phyloP scores from a whole-genome alignment of 2,113 vertebrate genomes.

The Neolamprologus falcicula region DNA sequence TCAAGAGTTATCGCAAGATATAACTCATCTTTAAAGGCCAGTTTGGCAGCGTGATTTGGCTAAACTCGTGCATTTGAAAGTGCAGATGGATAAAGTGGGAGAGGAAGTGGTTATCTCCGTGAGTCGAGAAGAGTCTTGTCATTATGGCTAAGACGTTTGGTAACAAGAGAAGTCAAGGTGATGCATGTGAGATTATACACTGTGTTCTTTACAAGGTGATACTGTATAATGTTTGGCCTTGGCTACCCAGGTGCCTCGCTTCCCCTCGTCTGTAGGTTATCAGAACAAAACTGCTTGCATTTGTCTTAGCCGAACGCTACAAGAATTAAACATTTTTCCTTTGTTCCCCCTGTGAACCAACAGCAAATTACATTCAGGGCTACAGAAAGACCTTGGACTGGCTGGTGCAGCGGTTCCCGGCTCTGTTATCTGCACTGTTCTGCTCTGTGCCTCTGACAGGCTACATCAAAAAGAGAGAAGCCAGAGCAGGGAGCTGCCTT shows the following conservation, averaged over 20 bases:
- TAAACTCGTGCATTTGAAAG: slow-evolving; percentile 28
- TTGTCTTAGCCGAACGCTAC: slow-evolving; percentile 35
- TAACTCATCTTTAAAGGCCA: slow-evolving; percentile 53
- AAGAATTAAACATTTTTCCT: slow-evolving; percentile 53
- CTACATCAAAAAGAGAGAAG: slow-evolving; percentile 52
- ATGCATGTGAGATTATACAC: not conserved
- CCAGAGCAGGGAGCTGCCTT: slow-evolving; percentile 60
- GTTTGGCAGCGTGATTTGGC: slow-evolving; percentile 40
- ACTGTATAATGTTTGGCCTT: slow-evolving; percentile 40
- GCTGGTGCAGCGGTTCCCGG: slow-evolving; percentile 6
- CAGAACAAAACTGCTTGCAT: slow-evolving; percentile 44
- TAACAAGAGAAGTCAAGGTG: slow-evolving; percentile 15
- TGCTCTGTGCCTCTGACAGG: slow-evolving; percentile 55
- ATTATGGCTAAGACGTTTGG: not conserved
- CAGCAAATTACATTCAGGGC: slow-evolving; percentile 54
- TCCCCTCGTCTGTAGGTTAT: slow-evolving; percentile 53
- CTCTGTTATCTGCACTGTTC: slow-evolving; percentile 55
- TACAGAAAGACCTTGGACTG: slow-evolving; percentile 53
- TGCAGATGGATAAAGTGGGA: not conserved
- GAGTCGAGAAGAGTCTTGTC: not conserved
- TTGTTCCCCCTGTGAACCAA: slow-evolving; percentile 46
- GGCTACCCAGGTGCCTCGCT: slow-evolving; percentile 22
- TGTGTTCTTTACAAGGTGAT: slow-evolving; percentile 38
- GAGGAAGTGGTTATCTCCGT: not conserved
- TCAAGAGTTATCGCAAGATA: slow-evolving; percentile 28